Conservation (phyloP, 2,888 invertebrate species). For the Stenodera caucasica region DNA sequence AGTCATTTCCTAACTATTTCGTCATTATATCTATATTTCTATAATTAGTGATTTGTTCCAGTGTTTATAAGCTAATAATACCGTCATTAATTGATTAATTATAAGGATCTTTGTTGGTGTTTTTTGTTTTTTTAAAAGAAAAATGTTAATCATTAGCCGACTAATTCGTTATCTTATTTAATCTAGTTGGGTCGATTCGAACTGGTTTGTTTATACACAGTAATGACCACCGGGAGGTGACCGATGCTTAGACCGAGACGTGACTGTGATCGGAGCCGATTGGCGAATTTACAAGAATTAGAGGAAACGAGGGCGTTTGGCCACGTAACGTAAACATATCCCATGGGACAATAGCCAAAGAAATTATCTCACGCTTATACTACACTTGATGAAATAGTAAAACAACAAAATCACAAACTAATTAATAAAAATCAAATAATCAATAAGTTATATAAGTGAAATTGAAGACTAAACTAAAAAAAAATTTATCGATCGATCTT, state of each 20-base stretch:
- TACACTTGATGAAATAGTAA: background rate
- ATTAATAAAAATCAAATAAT: constrained; percentile 16
- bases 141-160: constrained; percentile 12
- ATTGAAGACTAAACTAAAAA: too few relatives aligned
- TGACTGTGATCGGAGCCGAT: constrained; percentile 34
- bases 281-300: constrained; percentile 17
- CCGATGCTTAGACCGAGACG: constrained; percentile 38
- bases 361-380: constrained; percentile 4
- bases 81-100: background rate
- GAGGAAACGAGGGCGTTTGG: constrained; percentile 8
- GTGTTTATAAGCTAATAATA: background rate
- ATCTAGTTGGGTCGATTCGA: constrained; percentile 30
- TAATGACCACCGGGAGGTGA: constrained; percentile 40
- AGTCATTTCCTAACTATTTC: background rate
- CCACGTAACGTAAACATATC: background rate
- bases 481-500: too few relatives aligned
- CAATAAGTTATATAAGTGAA: too few relatives aligned
- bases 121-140: too few relatives aligned
- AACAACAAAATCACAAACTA: background rate
- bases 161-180: constrained; percentile 38
- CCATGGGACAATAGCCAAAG: constrained; percentile 4
- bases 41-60: background rate
- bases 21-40: background rate
- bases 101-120: too few relatives aligned
- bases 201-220: constrained; percentile 32